Evolutionary conservation across 2,888 invertebrate species (phyloP).

Genomic region (Zootermopsis nevadensis): DNA sequence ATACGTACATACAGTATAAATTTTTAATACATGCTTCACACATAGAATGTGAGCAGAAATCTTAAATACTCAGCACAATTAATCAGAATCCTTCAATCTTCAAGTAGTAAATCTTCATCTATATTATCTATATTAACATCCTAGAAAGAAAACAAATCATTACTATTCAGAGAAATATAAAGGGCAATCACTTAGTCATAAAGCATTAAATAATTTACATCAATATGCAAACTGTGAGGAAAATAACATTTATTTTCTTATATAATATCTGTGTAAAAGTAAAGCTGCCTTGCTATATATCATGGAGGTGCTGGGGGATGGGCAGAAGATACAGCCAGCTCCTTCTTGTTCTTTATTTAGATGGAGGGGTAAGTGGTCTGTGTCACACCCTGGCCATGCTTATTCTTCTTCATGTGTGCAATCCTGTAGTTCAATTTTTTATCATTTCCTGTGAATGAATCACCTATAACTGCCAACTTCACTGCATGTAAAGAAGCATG

Average conservation of each 20-base stretch:
- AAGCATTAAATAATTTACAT: not conserved
- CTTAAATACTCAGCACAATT: not conserved
- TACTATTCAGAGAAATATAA: not conserved
- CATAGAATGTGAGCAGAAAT: not conserved
- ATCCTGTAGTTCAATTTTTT: no score
- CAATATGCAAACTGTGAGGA: not conserved
- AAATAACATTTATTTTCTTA: not conserved
- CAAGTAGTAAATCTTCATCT: constrained; percentile 78
- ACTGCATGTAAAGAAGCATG: no score
- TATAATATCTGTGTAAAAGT: no score
- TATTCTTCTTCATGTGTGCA: no score
- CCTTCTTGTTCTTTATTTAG: no score
- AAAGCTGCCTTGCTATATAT: no score
- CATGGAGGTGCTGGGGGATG: no score
- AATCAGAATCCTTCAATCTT: constrained; percentile 59
- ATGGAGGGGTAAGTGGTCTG: no score
- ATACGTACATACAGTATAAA: not conserved
- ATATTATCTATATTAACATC: constrained; percentile 80
- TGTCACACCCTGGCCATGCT: no score
- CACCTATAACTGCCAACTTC: no score
- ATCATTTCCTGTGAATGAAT: no score
- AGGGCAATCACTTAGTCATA: not conserved
- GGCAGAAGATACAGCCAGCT: no score
- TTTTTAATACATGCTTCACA: not conserved
- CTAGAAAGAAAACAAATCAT: constrained; percentile 62